Evolutionary conservation across 2,113 vertebrate species (phyloP).

Genomic region (Struthidea cinerea): DNA sequence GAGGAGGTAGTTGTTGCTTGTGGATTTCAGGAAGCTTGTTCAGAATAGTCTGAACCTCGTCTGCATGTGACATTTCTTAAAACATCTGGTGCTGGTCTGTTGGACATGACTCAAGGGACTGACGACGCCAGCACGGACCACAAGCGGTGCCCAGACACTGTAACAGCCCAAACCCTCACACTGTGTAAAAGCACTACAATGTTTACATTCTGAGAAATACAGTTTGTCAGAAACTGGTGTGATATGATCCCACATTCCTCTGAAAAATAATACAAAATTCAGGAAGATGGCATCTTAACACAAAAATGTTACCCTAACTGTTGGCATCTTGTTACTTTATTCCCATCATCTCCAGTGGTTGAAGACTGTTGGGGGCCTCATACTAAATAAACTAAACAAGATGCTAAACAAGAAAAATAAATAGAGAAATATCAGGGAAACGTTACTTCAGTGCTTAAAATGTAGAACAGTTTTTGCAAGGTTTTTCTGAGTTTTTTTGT

Average conservation of each 20-base stretch:
- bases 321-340: neutral
- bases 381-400: neutral
- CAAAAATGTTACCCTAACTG: neutral
- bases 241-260: neutral
- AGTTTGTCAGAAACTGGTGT: neutral
- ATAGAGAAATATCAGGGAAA: neutral
- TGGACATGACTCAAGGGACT: accelerated
- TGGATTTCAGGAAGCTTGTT: neutral
- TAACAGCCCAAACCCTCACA: neutral
- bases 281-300: neutral
- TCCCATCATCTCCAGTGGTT: no score
- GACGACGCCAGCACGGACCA: accelerated
- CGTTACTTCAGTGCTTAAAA: neutral
- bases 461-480: neutral
- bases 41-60: neutral
- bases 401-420: neutral
- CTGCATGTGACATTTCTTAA: neutral
- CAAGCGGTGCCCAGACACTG: neutral
- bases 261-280: neutral
- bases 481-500: neutral
- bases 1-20: neutral
- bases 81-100: neutral
- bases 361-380: neutral
- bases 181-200: neutral
- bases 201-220: neutral